phyloP scores from a whole-genome alignment of 2,888 invertebrate genomes.

The Papilio gigon region DNA sequence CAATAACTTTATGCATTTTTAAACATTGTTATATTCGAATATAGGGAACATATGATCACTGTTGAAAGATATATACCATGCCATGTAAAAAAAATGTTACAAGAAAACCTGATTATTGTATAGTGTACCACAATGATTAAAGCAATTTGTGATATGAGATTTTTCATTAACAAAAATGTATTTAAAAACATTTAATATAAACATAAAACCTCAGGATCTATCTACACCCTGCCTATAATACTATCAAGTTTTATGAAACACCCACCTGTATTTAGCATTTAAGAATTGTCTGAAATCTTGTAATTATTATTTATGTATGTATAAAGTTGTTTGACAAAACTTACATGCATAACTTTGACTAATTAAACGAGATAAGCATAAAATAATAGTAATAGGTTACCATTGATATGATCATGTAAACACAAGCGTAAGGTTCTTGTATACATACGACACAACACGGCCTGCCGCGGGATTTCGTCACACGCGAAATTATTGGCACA shows the following conservation, averaged over 20 bases:
- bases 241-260: not conserved
- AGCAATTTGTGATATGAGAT: not conserved
- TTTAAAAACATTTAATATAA: not conserved
- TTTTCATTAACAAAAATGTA: not conserved
- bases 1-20: too few species aligned
- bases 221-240: not conserved
- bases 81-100: too few species aligned
- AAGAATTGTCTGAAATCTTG: not conserved
- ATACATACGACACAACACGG: slow-evolving; percentile 73
- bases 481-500: slow-evolving; percentile 77
- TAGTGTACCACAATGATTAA: not conserved
- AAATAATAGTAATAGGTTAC: slow-evolving; percentile 37
- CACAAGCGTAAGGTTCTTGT: slow-evolving; percentile 62
- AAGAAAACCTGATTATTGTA: too few species aligned
- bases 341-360: slow-evolving; percentile 19
- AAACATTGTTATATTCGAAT: too few species aligned
- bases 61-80: too few species aligned
- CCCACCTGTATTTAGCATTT: not conserved
- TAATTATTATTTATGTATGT: not conserved
- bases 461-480: slow-evolving; percentile 69
- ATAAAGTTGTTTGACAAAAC: slow-evolving; percentile 18
- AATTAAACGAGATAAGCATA: slow-evolving; percentile 30
- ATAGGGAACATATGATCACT: too few species aligned
- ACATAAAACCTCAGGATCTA: not conserved
- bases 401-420: slow-evolving; percentile 58